These are phyloP conservation scores for Elaphurus davidianus DNA, from an alignment of 2,113 vertebrate genomes.

Conservation along the genomic window DNA sequence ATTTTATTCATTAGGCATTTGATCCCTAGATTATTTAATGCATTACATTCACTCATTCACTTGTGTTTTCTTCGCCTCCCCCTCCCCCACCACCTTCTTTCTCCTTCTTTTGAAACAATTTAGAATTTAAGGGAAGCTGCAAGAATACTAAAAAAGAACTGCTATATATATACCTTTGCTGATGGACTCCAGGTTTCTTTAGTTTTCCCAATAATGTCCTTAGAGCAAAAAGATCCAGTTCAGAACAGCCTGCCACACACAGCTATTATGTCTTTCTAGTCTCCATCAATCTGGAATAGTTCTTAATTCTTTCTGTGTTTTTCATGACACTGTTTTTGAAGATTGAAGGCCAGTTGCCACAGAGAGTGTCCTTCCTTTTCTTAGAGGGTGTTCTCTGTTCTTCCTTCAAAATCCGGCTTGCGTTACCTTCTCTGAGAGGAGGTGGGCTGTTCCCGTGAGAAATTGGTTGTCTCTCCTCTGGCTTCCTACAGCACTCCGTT, in stretches of 20 bases:
- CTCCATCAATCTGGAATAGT: neutral
- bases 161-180: neutral
- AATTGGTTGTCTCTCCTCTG: neutral
- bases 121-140: neutral
- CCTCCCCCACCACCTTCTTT: neutral
- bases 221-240: neutral
- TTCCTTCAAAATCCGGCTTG: neutral
- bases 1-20: neutral
- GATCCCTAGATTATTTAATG: neutral
- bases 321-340: neutral
- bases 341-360: neutral
- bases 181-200: neutral
- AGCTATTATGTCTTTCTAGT: neutral
- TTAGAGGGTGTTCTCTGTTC: neutral
- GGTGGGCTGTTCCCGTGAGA: neutral
- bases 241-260: accelerated
- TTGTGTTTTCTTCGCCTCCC: neutral
- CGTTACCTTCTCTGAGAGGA: neutral
- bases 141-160: neutral
- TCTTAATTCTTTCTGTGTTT: neutral
- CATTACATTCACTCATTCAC: neutral
- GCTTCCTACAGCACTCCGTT: neutral
- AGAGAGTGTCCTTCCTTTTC: neutral
- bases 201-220: neutral
- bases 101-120: neutral